Evolutionary conservation across 2,888 invertebrate species (phyloP), one percentile per base, ranked within the genome.

Genomic region (Ophioninae sp.): DNA sequence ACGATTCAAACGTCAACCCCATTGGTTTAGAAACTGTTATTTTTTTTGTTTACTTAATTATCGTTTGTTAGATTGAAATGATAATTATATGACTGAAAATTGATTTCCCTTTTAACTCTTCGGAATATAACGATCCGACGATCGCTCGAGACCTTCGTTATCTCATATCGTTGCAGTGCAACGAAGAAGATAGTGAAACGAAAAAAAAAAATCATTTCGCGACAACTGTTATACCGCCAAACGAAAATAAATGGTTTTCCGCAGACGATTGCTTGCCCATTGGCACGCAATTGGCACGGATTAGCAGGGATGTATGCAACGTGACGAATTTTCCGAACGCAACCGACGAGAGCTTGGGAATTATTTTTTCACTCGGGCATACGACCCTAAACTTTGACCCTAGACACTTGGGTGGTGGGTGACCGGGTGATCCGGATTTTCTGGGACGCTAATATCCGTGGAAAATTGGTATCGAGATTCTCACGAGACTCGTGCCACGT

Each of bases 371-470:
- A 73, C 77, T 79, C 81, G 61, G 56, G 17, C 23, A 44, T 41
- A 57, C 67, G 61, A 37, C 50, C 74, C 81, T 50, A 13, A 62
- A 23, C 56, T 74, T 73, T 50, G 39, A 41, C 76, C 62, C 77
- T 44, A 41, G 50, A 13, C 17, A 50, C 50, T 50, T 17, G 13
- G 50, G 50, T 50, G 78, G 84, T 77, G 82, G 82, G 85, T 85
- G 86, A 87, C 59, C 83, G 79, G 50, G 50, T 50, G 50, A 78
- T 78, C 85, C 75, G 81, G 85, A 83, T 80, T 86, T 50, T 86
- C 85, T 75, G 88, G 88, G 87, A 76, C 86, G 86, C 88, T 90
- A 89, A 91, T 89, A 89, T 86, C 87, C 88, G 89, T 88, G 87
- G 87, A 90, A 86, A 89, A 90, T 81, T 83, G 82, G 88, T 87